These are phyloP conservation scores for Sturmia bella DNA, from an alignment of 2,888 invertebrate genomes.

Conservation along the genomic window DNA sequence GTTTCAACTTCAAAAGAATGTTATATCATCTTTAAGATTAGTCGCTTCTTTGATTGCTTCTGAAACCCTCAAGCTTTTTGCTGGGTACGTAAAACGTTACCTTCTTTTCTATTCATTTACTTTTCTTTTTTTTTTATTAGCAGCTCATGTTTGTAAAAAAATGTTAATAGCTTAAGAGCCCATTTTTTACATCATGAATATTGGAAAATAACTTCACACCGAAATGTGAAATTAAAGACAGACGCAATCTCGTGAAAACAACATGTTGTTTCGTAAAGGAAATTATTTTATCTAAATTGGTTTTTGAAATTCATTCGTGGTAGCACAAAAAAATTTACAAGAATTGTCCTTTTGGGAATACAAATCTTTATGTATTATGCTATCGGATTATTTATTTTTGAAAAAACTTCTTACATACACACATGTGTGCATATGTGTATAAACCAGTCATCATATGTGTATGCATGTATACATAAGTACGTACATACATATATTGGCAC, in stretches of 20 bases:
- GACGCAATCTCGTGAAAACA: not conserved
- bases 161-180: conserved; percentile 64
- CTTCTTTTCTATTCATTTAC: too few relatives aligned
- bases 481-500: not conserved
- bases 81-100: too few relatives aligned
- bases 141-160: conserved; percentile 71
- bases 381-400: conserved; percentile 28
- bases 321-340: conserved; percentile 67
- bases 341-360: conserved; percentile 75
- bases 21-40: too few relatives aligned
- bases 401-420: too few relatives aligned
- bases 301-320: conserved; percentile 62
- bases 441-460: not conserved
- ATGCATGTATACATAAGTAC: not conserved
- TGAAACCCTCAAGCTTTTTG: too few relatives aligned
- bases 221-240: too few relatives aligned
- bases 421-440: too few relatives aligned
- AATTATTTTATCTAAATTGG: conserved; percentile 57
- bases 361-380: conserved; percentile 23
- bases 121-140: conserved; percentile 71
- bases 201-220: conserved; percentile 77
- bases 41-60: too few relatives aligned
- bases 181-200: conserved; percentile 52
- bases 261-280: conserved; percentile 45
- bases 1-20: too few relatives aligned